phyloP scores from a whole-genome alignment of 2,888 invertebrate species.

The Chrysolina americana region DNA sequence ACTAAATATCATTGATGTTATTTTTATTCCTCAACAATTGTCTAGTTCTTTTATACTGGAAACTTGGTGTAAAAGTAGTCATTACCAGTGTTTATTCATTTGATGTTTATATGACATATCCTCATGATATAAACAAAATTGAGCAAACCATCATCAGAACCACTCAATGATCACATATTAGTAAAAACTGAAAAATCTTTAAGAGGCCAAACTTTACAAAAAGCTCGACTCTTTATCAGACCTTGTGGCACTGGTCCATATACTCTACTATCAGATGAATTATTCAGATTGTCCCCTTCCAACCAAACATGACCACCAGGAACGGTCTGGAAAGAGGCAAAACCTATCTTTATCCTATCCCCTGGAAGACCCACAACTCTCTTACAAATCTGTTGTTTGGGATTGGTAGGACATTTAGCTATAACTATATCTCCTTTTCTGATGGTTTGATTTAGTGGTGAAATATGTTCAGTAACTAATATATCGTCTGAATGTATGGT shows the following conservation, averaged over 20 bases:
- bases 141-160: background rate
- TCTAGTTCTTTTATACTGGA: too few relatives aligned
- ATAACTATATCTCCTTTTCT: conserved; percentile 89
- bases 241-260: conserved; percentile 93
- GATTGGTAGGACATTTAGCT: conserved; percentile 85
- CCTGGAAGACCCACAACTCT: conserved; percentile 85
- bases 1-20: too few relatives aligned
- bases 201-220: conserved; percentile 85
- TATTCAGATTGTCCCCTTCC: conserved; percentile 89
- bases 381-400: conserved; percentile 88
- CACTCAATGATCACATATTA: background rate
- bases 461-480: conserved; percentile 85
- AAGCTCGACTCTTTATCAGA: conserved; percentile 84
- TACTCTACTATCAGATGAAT: conserved; percentile 88
- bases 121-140: background rate
- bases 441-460: conserved; percentile 76
- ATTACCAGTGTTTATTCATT: too few relatives aligned
- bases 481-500: conserved; percentile 87
- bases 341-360: conserved; percentile 74
- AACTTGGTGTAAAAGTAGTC: background rate
- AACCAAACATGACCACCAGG: conserved; percentile 92
- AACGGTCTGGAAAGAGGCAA: conserved; percentile 73
- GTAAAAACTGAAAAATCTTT: conserved; percentile 48
- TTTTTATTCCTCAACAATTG: too few relatives aligned
- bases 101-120: too few relatives aligned